Evolutionary conservation across 2,113 vertebrate genomes (phyloP), one percentile per base, ranked within the genome.

Genomic region (Callipepla californica): DNA sequence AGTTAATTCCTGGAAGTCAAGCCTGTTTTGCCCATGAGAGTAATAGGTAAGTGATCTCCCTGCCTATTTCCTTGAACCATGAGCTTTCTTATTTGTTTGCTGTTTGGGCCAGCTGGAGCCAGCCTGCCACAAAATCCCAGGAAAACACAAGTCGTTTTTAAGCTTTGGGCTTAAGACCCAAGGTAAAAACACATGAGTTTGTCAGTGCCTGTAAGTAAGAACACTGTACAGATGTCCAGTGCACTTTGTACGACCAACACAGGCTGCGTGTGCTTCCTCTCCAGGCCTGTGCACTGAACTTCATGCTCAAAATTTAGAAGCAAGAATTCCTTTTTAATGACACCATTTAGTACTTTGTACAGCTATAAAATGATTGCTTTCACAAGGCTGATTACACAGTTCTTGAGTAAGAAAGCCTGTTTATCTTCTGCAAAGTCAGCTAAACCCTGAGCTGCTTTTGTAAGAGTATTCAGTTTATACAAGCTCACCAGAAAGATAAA

Each of bases 171-270:
- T 65, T 30, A 77, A 82, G 23, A 59, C 8, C 6, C n/a, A 42
- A 85, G 80, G 48, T 55, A 15, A 72, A 55, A 70, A 3, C 7
- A 55, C 14, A 32, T 57, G 11, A 58, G 32, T 58, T 58, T 58
- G 32, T n/a, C 32, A 21, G 32, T 13, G 19, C 55, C 55, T 58
- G 36, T 26, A 62, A 62, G 22, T 36, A 61, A 61, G 59, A 38
- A 62, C 6, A 10, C 36, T 18, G 36, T 36, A 38, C 59, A 61
- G 22, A 36, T 13, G 3, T 38, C 23, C 9, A 5, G 21, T 38
- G 59, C 22, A 34, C 17, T 48, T 19, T 26, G 26, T 0, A 0
- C 28, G 44, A 59, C 1, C 53, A n/a, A 53, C 9, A 4, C 0
- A 0, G 16, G 9, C 11, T 38, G 13, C 13, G 45, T 19, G 23